Percentiles rank a stretch among this genome's conserved stretches.
phyloP scores from a whole-genome alignment of 2,797 vertebrate genomes.

The Emydoidea blandingii region DNA sequence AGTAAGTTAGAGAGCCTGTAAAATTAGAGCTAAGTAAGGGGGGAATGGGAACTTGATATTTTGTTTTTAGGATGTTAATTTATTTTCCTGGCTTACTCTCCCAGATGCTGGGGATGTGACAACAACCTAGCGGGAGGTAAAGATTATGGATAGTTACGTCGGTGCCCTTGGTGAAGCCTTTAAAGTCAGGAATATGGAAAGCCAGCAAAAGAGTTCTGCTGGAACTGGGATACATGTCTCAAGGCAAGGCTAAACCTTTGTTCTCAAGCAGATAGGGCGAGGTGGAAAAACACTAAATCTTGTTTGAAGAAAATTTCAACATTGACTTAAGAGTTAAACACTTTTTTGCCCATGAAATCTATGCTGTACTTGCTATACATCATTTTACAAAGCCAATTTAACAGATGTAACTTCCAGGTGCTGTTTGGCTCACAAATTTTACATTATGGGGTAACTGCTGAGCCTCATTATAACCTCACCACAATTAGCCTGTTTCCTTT shows the following conservation, averaged over 20 bases:
- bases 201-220: background rate
- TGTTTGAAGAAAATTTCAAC: background rate
- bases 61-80: background rate
- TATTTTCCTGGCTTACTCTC: background rate
- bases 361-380: accelerated
- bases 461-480: background rate
- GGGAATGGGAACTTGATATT: background rate
- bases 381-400: background rate
- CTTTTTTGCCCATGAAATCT: background rate
- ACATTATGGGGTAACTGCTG: background rate
- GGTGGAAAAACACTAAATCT: background rate
- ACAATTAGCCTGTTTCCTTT: background rate
- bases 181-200: background rate
- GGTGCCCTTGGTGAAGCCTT: background rate
- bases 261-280: background rate
- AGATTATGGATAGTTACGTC: background rate
- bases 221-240: background rate
- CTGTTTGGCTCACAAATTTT: background rate
- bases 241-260: background rate
- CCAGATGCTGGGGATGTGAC: background rate
- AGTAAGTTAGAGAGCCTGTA: background rate
- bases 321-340: background rate
- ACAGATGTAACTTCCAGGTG: background rate
- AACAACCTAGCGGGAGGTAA: accelerated
- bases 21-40: background rate